A percentile compares a stretch with the other conserved stretches of the same genome.
These are phyloP conservation scores for Mythimna ferrago DNA, from an alignment of 2,888 invertebrate species.

Conservation along the genomic window DNA sequence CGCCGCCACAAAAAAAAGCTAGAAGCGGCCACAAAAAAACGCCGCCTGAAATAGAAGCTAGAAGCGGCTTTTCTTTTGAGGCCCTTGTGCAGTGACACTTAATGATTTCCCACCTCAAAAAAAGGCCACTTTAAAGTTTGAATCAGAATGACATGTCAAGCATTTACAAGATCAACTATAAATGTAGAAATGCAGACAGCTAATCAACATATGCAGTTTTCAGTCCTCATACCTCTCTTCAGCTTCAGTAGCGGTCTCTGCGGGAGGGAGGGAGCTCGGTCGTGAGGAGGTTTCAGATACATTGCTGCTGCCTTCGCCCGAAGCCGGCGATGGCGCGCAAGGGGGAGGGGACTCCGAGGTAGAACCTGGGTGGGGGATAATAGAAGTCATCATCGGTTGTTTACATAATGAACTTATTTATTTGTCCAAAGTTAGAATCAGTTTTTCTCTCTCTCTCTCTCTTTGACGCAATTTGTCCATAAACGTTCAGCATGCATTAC, in stretches of 20 bases:
- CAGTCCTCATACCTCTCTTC: conserved; percentile 82
- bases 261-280: conserved; percentile 76
- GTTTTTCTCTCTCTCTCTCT: too few relatives aligned
- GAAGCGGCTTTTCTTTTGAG: too few relatives aligned
- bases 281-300: conserved; percentile 29
- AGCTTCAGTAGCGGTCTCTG: conserved; percentile 88
- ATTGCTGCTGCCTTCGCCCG: conserved; percentile 30
- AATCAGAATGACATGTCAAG: neutral
- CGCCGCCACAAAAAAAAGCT: too few relatives aligned
- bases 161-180: neutral
- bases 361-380: conserved; percentile 6
- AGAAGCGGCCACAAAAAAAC: too few relatives aligned
- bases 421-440: too few relatives aligned
- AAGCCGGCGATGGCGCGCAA: conserved; percentile 35
- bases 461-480: too few relatives aligned
- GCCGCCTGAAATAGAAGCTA: too few relatives aligned
- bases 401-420: neutral
- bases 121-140: too few relatives aligned
- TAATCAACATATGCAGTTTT: conserved; percentile 19
- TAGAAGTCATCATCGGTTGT: neutral
- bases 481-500: too few relatives aligned
- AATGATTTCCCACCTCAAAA: too few relatives aligned
- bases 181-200: conserved; percentile 3
- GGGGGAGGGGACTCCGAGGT: conserved; percentile 29
- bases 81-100: too few relatives aligned